Base-by-base conservation (phyloP, 2,888 invertebrate species). In the Dimorphilus gyrociliatus region DNA sequence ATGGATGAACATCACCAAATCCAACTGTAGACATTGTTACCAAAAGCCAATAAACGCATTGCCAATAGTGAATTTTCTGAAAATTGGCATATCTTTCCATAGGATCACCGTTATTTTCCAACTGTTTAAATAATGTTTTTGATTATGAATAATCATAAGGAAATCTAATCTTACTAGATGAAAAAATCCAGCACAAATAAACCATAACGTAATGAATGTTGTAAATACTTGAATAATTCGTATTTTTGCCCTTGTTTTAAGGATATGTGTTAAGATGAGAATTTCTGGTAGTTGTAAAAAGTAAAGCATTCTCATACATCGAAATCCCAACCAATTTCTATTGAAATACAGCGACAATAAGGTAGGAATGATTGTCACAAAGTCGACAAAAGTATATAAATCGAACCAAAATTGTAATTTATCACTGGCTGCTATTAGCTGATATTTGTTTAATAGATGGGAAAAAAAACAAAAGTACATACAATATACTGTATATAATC, bases 1-100 rank as follows among this genome's bases (percentile, higher is more conserved):
- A 10, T 3, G 40, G 40, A n/a, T 15, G 29, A 21, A 39, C 34
- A 21, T 38, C 40, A 2, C 40, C 40, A 27, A 28, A 40, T 18
- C 40, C 40, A 14, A 40, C 38, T 2, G 40, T 38, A 7, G 40
- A 38, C 40, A 40, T 34, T 16, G 40, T 40, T 21, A 40, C 34
- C 21, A 40, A 33, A 4, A 40, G 30, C 33, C 35, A 40, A 27
- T 40, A 40, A 16, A 40, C 31, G 17, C 34, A 29, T 10, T 34
- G 24, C 29, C 36, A 32, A 35, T 33, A 39, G n/a, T 30, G 12
- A 25, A 39, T 18, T 3, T n/a, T 4, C 8, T 37, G 38, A 13
- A n/a, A 10, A 24, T 39, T 39, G 19, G 25, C 17, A 18, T 35
- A 39, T 30, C 37, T 19, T 14, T 27, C 13, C 25, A 29, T 30